Evolutionary conservation across 1,140 invertebrate genomes (phyloP), one percentile per base, ranked within the genome.

Genomic region (Cyclina sinensis): DNA sequence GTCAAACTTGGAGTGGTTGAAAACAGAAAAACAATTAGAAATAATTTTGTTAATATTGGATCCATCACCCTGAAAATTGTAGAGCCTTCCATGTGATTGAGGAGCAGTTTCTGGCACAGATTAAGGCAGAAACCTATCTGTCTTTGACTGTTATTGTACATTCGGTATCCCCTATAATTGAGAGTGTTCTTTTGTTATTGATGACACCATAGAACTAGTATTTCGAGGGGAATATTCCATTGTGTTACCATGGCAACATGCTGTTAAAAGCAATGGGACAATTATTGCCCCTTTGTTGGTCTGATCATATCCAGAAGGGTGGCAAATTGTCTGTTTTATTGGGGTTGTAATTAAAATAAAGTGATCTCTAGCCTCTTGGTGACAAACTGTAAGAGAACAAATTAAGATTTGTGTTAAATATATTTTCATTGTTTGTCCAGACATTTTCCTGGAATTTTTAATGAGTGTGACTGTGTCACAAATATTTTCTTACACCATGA

Each of bases 271-370:
- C 74, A 51, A 78, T 78, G 46, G 74, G 46, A 37, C 46, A 78
- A 78, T 78, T 78, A 78, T 78, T 54, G 74, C 32, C 74, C 74
- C 74, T 78, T 78, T 51, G 74, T 51, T 54, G 27, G 74, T 46
- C 74, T 54, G 43, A 78, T 78, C 35, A 78, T 48, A 78, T 24
- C 46, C 74, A 54, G 43, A 21, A 48, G 46, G 54, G 74, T 78
- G 74, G 74, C 74, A 78, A 78, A 78, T 78, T 78, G 74, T 78
- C 74, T 48, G 74, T 51, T 78, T 78, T 78, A 78, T 78, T 51
- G 46, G 14, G 48, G 7, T 32, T 30, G 74, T 78, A 78, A 78
- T 78, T 78, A 78, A 78, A 78, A 78, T 78, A 57, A 78, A 78
- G 74, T 78, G 74, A 78, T 78, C 74, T 54, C 27, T 51, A 0